Conservation (phyloP, 2,113 vertebrate genomes). For the Esox niger region DNA sequence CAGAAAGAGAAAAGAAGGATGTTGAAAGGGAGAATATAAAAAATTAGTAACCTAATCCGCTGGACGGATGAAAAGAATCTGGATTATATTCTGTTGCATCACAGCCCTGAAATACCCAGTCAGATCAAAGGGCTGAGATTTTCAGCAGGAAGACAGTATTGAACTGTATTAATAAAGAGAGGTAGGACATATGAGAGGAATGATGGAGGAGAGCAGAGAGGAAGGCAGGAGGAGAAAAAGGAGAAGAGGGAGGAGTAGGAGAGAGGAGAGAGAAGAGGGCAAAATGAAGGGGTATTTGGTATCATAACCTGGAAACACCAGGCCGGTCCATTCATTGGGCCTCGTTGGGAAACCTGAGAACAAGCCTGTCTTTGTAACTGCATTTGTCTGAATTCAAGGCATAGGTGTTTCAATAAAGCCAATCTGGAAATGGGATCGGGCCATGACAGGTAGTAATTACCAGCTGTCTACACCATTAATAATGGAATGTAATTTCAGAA, state of each 20-base stretch:
- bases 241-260: no score
- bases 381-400: slow-evolving; percentile 84
- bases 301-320: slow-evolving; percentile 78
- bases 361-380: slow-evolving; percentile 69
- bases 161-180: slow-evolving; percentile 81
- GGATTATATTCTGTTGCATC: slow-evolving; percentile 69
- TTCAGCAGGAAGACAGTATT: slow-evolving; percentile 63
- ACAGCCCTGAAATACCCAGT: slow-evolving; percentile 63
- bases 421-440: slow-evolving; percentile 84
- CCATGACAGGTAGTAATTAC: slow-evolving; percentile 83
- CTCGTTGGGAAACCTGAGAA: slow-evolving; percentile 71
- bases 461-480: slow-evolving; percentile 84
- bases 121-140: slow-evolving; percentile 76
- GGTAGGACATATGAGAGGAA: slow-evolving; percentile 58
- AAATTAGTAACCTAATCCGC: slow-evolving; percentile 71
- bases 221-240: slow-evolving; percentile 39
- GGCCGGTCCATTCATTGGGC: slow-evolving; percentile 69
- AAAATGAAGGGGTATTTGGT: slow-evolving; percentile 69
- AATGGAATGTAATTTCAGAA: slow-evolving; percentile 96
- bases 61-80: slow-evolving; percentile 59
- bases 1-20: slow-evolving; percentile 23
- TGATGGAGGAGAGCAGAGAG: slow-evolving; percentile 53
- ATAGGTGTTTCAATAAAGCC: slow-evolving; percentile 75
- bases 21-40: slow-evolving; percentile 40
- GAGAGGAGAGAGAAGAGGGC: no score